phyloP scores from a whole-genome alignment of 35 echinoderm and acorn worm species.

The Lytechinus variegatus region DNA sequence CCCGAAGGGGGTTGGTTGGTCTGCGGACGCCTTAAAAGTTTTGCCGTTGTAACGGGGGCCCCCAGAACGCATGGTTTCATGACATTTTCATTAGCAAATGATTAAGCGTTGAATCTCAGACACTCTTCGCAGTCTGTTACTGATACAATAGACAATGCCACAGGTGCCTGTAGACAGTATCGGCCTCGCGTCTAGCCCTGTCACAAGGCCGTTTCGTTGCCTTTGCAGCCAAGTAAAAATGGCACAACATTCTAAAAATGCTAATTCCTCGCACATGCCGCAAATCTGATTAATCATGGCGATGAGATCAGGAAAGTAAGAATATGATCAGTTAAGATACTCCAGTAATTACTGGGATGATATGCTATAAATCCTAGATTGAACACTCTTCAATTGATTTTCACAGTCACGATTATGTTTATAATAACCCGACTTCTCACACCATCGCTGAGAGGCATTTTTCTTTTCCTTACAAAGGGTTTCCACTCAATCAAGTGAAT shows the following conservation, averaged over 20 bases:
- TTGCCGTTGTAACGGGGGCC: neutral
- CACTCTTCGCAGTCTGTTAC: neutral
- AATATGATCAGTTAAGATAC: neutral
- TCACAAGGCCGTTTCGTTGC: neutral
- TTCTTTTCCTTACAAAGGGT: neutral
- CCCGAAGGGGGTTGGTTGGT: neutral
- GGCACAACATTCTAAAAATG: neutral
- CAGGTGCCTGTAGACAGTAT: neutral
- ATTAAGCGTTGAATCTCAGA: neutral
- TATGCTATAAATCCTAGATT: neutral
- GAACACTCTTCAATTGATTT: neutral
- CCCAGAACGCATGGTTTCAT: neutral
- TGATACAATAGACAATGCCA: conserved; percentile 2
- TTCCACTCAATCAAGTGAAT: neutral
- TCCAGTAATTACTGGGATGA: neutral
- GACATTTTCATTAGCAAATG: neutral
- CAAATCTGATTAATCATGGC: neutral
- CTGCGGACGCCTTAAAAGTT: neutral
- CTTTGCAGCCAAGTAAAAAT: neutral
- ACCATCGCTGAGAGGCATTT: neutral
- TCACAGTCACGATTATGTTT: too few species aligned
- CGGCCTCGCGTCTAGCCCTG: neutral
- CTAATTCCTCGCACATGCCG: neutral
- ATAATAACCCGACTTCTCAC: neutral
- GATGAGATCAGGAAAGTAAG: neutral